Base-by-base conservation (phyloP, 2,888 invertebrate species). In the Camponotus fellah region DNA sequence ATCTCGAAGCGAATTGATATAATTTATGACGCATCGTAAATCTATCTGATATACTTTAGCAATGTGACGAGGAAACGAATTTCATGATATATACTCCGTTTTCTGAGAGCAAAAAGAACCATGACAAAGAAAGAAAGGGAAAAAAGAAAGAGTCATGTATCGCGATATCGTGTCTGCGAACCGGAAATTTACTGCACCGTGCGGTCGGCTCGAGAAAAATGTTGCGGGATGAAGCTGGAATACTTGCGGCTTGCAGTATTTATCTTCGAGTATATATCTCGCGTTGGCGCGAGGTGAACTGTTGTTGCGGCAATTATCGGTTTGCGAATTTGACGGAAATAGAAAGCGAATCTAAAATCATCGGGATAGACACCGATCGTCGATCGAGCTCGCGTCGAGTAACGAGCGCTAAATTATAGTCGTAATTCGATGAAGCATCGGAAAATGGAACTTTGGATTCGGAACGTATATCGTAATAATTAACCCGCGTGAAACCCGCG, bases 11-110 rank as follows among this genome's bases (percentile, higher is more conserved):
- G 9, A 43, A 64, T 71, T 40, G 34, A 34, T 12, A 66, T 83
- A 88, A 89, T 89, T 89, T 89, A 88, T 87, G 75, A 71, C 43
- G 62, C 68, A 4, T 53, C 75, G 82, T 82, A 89, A 89, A 89
- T 89, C 88, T 88, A 82, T 81, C 84, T 58, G 82, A 69, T 64
- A 64, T 76, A 80, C 79, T 74, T 86, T 64, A 49, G 76, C 82
- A 69, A 85, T 84, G 83, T 87, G 86, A 88, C 81, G 89, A 89
- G 86, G 62, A 77, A 82, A 83, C 65, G 77, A 82, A 72, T 53
- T 34, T 12, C 17, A 32, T 82, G 87, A 88, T 89, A 87, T 87
- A 46, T 53, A 53, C 34, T 46, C 12, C 6, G 62, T 32, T 72
- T 34, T 40, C 8, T 53, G n/a, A 53, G 9, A 17, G 37, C 14